phyloP scores from a whole-genome alignment of 2,113 vertebrate genomes.

The Sinocyclocheilus anophthalmus region DNA sequence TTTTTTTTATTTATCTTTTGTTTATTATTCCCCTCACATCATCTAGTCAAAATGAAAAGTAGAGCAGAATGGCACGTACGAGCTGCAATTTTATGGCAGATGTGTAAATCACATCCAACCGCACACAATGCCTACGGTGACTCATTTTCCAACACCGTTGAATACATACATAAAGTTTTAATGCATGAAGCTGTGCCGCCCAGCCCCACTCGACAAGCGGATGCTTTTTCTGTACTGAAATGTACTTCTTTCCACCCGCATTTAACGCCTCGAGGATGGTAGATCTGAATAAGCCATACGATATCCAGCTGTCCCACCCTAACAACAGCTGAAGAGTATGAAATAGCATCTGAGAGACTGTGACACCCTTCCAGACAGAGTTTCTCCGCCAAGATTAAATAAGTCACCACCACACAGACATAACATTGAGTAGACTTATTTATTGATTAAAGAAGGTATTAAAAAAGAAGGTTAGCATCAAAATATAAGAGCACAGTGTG shows the following conservation, averaged over 20 bases:
- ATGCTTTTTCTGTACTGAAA: background rate
- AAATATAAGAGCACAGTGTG: constrained; percentile 64
- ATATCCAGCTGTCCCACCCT: constrained; percentile 31
- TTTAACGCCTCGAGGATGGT: constrained; percentile 12
- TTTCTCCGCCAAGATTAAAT: constrained; percentile 43
- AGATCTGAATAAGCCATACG: constrained; percentile 3
- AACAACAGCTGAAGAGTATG: constrained; percentile 32
- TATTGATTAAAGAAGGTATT: constrained; percentile 69
- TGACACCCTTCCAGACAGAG: background rate
- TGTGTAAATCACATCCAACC: constrained; percentile 1
- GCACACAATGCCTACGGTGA: background rate
- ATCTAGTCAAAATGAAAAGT: constrained; percentile 34
- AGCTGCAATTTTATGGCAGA: constrained; percentile 1
- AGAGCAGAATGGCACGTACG: background rate
- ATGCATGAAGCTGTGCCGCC: background rate
- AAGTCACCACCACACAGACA: constrained; percentile 70
- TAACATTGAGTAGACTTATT: constrained; percentile 64
- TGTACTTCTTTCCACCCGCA: constrained; percentile 18
- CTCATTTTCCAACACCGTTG: background rate
- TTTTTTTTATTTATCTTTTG: no score
- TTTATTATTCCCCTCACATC: no score
- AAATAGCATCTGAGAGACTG: constrained; percentile 6
- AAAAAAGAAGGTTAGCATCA: constrained; percentile 61
- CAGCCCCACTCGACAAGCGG: background rate
- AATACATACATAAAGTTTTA: background rate